Evolutionary conservation across 2,888 invertebrate genomes (phyloP).

Genomic region (Melinaea marsaeus): DNA sequence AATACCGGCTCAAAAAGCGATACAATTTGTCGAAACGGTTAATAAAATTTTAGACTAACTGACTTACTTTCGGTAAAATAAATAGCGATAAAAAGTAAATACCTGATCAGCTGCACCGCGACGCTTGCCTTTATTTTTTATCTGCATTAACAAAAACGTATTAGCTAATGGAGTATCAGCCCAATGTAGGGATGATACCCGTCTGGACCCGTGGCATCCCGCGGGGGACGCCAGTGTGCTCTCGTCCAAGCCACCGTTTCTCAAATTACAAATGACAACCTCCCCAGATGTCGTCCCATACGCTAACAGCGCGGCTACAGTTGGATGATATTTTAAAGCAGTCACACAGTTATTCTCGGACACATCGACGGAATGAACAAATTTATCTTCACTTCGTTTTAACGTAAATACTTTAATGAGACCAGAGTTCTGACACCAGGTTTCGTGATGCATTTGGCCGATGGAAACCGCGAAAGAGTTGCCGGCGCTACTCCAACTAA

Average conservation of each 20-base stretch:
- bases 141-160: constrained; percentile 52
- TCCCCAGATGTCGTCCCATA: constrained; percentile 64
- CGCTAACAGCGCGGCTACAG: constrained; percentile 53
- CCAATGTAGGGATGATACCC: constrained; percentile 56
- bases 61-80: too few relatives aligned
- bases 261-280: constrained; percentile 56
- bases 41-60: too few relatives aligned
- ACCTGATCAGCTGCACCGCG: constrained; percentile 57
- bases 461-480: constrained; percentile 59
- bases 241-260: constrained; percentile 40
- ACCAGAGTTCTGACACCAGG: constrained; percentile 63
- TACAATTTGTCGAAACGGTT: too few relatives aligned
- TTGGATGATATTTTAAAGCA: constrained; percentile 55
- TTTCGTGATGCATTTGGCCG: constrained; percentile 56
- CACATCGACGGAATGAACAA: constrained; percentile 52
- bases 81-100: constrained; percentile 28
- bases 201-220: constrained; percentile 53
- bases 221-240: constrained; percentile 50
- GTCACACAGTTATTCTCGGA: constrained; percentile 62
- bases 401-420: constrained; percentile 55
- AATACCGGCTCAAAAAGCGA: too few relatives aligned
- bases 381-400: constrained; percentile 69
- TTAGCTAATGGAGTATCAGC: constrained; percentile 53
- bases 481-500: constrained; percentile 61
- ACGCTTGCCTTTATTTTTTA: constrained; percentile 51